phyloP scores from a whole-genome alignment of 2,797 vertebrate species.

The Sitta carolinensis region DNA sequence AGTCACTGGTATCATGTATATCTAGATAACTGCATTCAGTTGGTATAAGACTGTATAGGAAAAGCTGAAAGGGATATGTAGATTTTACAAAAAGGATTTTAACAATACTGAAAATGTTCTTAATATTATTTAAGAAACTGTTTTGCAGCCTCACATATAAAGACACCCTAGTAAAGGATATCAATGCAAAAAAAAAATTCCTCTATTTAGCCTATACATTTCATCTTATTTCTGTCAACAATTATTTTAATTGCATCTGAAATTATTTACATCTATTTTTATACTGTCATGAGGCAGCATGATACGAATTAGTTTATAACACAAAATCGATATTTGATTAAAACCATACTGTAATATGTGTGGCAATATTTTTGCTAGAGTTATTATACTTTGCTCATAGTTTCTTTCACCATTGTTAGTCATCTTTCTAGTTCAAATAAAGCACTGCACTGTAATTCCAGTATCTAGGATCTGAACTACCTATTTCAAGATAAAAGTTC shows the following conservation, averaged over 20 bases:
- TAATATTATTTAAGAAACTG: not conserved
- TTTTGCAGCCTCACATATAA: not conserved
- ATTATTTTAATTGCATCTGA: constrained; percentile 24
- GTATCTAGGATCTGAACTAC: not conserved
- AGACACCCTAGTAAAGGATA: not conserved
- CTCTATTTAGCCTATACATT: not conserved
- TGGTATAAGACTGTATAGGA: not conserved
- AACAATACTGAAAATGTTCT: not conserved
- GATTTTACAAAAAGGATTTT: not conserved
- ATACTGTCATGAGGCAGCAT: not conserved
- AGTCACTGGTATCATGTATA: not conserved
- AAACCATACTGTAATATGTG: not conserved
- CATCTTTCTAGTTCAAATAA: not conserved
- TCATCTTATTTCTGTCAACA: not conserved
- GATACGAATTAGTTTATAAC: constrained; percentile 22
- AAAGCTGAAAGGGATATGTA: not conserved
- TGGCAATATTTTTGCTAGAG: not conserved
- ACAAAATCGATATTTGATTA: constrained; percentile 32
- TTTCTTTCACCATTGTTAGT: not conserved
- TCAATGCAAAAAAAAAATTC: not conserved
- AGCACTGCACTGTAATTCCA: not conserved
- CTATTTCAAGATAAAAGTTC: not conserved
- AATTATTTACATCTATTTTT: constrained; percentile 27
- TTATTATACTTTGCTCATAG: not conserved
- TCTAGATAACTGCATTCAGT: not conserved